Base-by-base conservation (phyloP, 35 echinoderm and acorn worm genomes). In the Hemicentrotus pulcherrimus region DNA sequence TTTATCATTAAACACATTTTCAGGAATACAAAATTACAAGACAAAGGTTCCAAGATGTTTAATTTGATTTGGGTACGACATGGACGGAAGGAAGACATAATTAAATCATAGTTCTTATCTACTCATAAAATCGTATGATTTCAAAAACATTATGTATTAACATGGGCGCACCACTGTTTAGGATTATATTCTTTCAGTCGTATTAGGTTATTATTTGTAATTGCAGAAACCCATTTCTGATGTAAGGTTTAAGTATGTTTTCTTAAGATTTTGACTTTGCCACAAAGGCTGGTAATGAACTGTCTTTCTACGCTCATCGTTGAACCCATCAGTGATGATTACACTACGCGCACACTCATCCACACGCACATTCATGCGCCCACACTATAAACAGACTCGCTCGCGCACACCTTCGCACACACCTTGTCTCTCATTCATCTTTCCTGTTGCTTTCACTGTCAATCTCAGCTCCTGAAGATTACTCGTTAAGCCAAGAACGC, bases 351-450 rank as follows among this genome's bases (percentile, higher is more conserved):
- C 50, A 15, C 50, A 55, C 28, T n/a, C 65, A 28, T 22, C 65
- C 28, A n/a, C 65, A 6, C 19, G 65, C 5, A 78, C 65, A 78
- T n/a, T 9, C 65, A n/a, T 78, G 19, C 65, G n/a, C 19, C 65
- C 65, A 22, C 65, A 78, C 24, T 18, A 55, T 55, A 55, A 55
- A 55, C 50, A 55, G 11, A 55, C 65, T 78, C 65, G 19, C 65
- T 28, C 65, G 22, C 65, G n/a, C 19, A 78, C 19, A 78, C 28
- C 65, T 78, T 78, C 65, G 65, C 65, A 78, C 65, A 93, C 46
- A 93, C 91, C 91, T 47, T 93, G 91, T 31, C 91, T 58, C 91
- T 58, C 91, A 93, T 93, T 93, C 48, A 93, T 55, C 91, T 93
- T 47, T 58, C 48, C 91, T 93, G 91, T 93, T 93, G 91, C 91